These are phyloP conservation scores for Criorhina ranunculi DNA, from an alignment of 2,888 invertebrate genomes.

Conservation along the genomic window DNA sequence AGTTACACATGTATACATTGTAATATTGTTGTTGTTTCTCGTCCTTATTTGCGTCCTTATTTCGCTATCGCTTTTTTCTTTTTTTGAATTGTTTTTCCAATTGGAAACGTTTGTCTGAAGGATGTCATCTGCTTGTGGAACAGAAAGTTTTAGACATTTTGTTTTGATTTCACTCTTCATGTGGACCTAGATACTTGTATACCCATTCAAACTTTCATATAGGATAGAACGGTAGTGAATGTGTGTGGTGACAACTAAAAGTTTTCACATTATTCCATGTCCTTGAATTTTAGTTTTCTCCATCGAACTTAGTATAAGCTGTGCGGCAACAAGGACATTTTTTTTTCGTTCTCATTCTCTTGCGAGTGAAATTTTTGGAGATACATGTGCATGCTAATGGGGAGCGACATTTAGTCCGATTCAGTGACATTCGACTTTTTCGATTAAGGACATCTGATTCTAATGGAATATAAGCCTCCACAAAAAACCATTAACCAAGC, in stretches of 20 bases:
- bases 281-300: conserved; percentile 54
- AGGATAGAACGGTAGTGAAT: conserved; percentile 3
- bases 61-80: conserved; percentile 5
- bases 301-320: conserved; percentile 48
- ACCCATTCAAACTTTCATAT: conserved; percentile 9
- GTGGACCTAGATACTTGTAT: background rate
- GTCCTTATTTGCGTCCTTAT: conserved; percentile 13
- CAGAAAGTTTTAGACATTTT: conserved; percentile 47
- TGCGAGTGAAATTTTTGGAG: too few relatives aligned
- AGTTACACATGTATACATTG: conserved; percentile 43
- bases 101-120: conserved; percentile 68
- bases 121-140: conserved; percentile 56
- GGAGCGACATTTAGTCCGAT: too few relatives aligned
- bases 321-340: conserved; percentile 4
- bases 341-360: background rate
- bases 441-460: too few relatives aligned
- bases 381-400: too few relatives aligned
- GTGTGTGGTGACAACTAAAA: conserved; percentile 46
- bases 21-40: background rate
- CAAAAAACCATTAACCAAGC: too few relatives aligned
- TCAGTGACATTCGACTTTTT: too few relatives aligned
- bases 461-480: too few relatives aligned
- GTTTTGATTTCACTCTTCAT: conserved; percentile 39
- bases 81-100: conserved; percentile 26
- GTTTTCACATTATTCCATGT: conserved; percentile 42